These are phyloP conservation scores for Oegoconia quadripuncta DNA, from an alignment of 2,888 invertebrate genomes.

Conservation along the genomic window DNA sequence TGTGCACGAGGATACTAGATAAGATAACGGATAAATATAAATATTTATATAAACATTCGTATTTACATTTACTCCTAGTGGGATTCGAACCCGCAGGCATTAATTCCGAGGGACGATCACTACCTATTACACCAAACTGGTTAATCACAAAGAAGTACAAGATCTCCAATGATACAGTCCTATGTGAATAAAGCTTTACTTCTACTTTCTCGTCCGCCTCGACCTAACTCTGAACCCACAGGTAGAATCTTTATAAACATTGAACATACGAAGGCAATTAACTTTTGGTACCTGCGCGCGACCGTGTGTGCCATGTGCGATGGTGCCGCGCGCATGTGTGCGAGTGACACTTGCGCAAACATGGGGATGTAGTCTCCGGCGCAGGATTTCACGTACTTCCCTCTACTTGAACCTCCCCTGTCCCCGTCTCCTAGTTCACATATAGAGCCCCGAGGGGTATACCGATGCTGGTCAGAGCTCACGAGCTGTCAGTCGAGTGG, in stretches of 20 bases:
- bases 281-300: conserved; percentile 67
- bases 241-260: conserved; percentile 67
- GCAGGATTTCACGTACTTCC: background rate
- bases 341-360: conserved; percentile 64
- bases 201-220: background rate
- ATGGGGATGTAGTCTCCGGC: conserved; percentile 20
- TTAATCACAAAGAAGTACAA: no score
- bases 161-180: background rate
- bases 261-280: conserved; percentile 77
- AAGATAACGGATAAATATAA: no score
- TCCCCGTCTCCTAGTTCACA: background rate
- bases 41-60: no score
- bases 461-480: no score
- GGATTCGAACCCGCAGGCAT: no score
- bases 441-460: background rate
- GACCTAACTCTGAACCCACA: conserved; percentile 30
- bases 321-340: conserved; percentile 24
- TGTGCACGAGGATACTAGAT: no score
- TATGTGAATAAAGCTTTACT: background rate
- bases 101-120: no score
- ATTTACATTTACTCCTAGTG: no score
- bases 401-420: background rate
- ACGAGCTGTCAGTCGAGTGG: background rate
- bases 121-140: no score
- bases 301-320: conserved; percentile 37